Evolutionary conservation across 1,140 invertebrate species (phyloP), one percentile per base, ranked within the genome.

Genomic region (Bombus superbus): DNA sequence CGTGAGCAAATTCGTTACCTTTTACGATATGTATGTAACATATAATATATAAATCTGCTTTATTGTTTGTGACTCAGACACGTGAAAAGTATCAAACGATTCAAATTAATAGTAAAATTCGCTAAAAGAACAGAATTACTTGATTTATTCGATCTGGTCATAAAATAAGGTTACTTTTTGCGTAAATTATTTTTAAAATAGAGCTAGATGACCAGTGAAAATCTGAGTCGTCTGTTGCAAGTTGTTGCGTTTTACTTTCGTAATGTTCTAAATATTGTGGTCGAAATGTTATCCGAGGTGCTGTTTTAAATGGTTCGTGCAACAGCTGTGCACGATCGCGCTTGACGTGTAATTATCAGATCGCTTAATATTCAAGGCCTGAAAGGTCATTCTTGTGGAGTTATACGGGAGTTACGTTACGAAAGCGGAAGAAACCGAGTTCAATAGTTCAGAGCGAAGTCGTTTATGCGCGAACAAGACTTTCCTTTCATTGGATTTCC

Each of bases 401-500:
- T 90, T 89, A 90, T 82, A 72, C 82, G 38, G 42, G 78, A 88
- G 35, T 88, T 42, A 42, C 53, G 78, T 92, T 90, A 88, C 83
- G 80, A 92, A 91, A 92, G 85, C 88, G 90, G 88, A 92, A 92
- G 75, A 68, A 91, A 85, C 35, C 83, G 82, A 83, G 90, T 92
- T 92, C 89, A 92, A 91, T 81, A 90, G 86, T 92, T 92, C 89
- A 92, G 81, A 85, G 81, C 66, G 71, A 32, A 32, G 32, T 42
- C 81, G 32, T 62, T 87, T 86, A 88, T 75, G 62, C 57, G 68
- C 32, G 72, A 84, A 78, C 40, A 85, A 78, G 77, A 92, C 81
- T 91, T 90, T 88, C 85, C 89, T 91, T 66, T 44, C 76, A 73
- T 79, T 89, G 72, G 71, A 90, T 90, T 93, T 91, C 78, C 87